A percentile compares a stretch with the other conserved stretches of the same genome.
Conservation (phyloP, 2,888 invertebrate species). For the Norana najaformis region DNA sequence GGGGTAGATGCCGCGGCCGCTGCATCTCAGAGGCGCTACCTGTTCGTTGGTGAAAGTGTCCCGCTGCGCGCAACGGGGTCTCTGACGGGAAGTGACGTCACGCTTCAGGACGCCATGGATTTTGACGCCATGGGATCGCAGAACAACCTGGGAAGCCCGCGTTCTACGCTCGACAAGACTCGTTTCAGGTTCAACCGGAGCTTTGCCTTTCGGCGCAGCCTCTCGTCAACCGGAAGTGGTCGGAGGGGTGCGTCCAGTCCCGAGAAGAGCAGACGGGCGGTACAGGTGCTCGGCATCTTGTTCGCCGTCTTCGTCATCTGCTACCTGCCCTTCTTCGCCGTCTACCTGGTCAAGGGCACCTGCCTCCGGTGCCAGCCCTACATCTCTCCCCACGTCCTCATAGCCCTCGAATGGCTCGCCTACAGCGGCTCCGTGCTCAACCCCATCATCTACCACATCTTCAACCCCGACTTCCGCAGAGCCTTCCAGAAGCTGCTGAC, state of each 20-base stretch:
- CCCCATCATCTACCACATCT: slow-evolving; percentile 50
- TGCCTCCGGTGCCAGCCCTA: slow-evolving; percentile 41
- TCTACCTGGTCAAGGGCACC: slow-evolving; percentile 45
- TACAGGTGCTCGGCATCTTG: slow-evolving; percentile 50
- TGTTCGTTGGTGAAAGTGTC: background rate
- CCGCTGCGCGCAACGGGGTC: background rate
- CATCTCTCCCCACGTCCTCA: slow-evolving; percentile 41
- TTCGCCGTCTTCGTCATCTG: slow-evolving; percentile 49
- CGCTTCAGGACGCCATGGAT: background rate
- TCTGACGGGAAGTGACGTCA: background rate
- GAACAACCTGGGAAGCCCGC: slow-evolving; percentile 1
- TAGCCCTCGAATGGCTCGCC: slow-evolving; percentile 47
- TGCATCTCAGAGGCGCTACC: background rate
- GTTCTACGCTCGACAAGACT: background rate
- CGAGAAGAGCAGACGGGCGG: slow-evolving; percentile 46
- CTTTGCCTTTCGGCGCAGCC: slow-evolving; percentile 19
- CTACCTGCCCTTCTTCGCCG: slow-evolving; percentile 49
- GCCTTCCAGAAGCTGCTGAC: slow-evolving; percentile 47
- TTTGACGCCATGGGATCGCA: background rate
- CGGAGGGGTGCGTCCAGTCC: slow-evolving; percentile 27
- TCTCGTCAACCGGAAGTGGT: slow-evolving; percentile 28
- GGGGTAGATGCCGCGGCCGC: background rate
- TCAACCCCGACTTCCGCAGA: slow-evolving; percentile 48
- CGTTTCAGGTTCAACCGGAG: background rate
- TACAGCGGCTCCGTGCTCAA: slow-evolving; percentile 49